Evolutionary conservation across 2,113 vertebrate genomes (phyloP), one percentile per base, ranked within the genome.

Genomic region (Epinephelus lanceolatus): DNA sequence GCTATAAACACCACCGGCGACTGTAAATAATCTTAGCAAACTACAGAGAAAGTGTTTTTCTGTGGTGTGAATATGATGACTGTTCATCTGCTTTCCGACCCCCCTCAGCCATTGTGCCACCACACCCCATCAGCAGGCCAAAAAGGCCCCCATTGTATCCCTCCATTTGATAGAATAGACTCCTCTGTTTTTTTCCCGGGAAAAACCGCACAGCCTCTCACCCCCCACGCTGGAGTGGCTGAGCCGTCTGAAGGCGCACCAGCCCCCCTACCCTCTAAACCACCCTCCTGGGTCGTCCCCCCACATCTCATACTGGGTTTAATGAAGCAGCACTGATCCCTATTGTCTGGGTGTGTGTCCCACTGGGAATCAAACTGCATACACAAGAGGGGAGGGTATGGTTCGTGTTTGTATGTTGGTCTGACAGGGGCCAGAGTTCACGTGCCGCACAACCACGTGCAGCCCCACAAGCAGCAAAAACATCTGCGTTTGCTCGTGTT

Each of bases 291-390:
- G 88, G 81, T 71, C 42, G 47, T 11, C 42, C 45, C 51, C 45
- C 88, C 65, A 63, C 60, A 51, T 83, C 83, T 90, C 91, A 87
- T 78, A 91, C 72, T 89, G 75, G 88, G 74, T 87, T 90, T 93
- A 95, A 96, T 95, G 93, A 95, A 93, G 94, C 93, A 76, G 74
- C 75, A 84, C 90, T 94, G 91, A 96, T 94, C 90, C 85, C 80
- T 66, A 72, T 95, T 96, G 94, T 95, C 67, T 91, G 85, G 83
- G 88, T 90, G 92, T 93, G 88, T 92, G 90, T 83, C 86, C 85
- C 89, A 84, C 76, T 87, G 91, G 91, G 91, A 92, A 88, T 93
- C 86, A 85, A 86, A 91, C 88, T 88, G 80, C 85, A 79, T 62
- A 72, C 80, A 81, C 76, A 83, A 87, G 74, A 78, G 60, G 72